Percentiles rank a stretch among this genome's conserved stretches.
phyloP scores from a whole-genome alignment of 2,113 vertebrate genomes.

The Craseonycteris thonglongyai region DNA sequence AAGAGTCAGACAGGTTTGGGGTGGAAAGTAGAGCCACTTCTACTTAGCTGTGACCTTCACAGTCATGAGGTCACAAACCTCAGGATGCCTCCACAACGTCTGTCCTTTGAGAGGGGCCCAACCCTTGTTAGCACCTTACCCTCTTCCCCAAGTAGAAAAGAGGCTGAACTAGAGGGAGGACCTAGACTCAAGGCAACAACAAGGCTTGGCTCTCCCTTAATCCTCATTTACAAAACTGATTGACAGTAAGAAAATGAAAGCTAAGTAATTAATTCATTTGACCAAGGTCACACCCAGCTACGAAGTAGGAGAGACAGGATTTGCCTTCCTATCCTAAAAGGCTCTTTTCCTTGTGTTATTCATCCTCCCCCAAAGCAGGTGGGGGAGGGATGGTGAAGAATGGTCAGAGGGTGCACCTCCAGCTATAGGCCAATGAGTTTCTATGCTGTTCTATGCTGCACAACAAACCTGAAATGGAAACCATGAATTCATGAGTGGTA shows the following conservation, averaged over 20 bases:
- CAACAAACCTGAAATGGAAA: neutral
- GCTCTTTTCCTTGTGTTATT: neutral
- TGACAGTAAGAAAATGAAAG: neutral
- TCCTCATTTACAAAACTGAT: neutral
- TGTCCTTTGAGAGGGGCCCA: neutral
- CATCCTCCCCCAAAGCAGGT: neutral
- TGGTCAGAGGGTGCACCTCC: neutral
- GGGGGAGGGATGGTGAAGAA: neutral
- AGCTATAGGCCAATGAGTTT: neutral
- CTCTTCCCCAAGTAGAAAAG: neutral
- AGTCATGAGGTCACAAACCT: neutral
- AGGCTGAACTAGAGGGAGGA: neutral
- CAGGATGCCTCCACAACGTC: neutral
- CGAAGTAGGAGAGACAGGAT: neutral
- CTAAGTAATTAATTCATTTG: neutral
- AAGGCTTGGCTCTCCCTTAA: neutral
- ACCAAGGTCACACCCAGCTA: neutral
- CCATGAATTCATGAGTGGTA: neutral
- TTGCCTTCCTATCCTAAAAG: neutral
- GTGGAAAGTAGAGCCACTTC: rapidly evolving
- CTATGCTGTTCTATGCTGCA: neutral
- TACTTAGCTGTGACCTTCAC: neutral
- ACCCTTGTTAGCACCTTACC: neutral
- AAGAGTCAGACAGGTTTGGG: neutral
- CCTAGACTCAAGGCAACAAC: neutral